Percentiles rank a stretch among this genome's conserved stretches.
Evolutionary conservation across 1,140 invertebrate genomes (phyloP).

Genomic region (Drosophila micromelanica): DNA sequence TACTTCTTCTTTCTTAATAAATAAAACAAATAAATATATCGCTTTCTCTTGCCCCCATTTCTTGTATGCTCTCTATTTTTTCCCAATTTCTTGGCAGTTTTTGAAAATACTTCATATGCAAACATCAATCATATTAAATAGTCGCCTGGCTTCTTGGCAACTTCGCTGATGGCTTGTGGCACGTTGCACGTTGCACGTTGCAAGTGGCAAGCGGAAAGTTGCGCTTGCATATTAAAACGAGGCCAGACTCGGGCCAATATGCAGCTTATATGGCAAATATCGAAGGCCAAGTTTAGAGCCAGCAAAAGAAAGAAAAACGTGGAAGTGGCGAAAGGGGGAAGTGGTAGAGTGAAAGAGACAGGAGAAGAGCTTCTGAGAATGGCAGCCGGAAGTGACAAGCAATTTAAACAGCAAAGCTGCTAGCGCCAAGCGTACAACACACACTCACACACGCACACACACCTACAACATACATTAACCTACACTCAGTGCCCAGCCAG

Average conservation of each 20-base stretch:
- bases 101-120: background rate
- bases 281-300: slow-evolving; percentile 62
- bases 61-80: too few relatives aligned
- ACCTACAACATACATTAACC: background rate
- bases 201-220: slow-evolving; percentile 21
- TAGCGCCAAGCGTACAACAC: slow-evolving; percentile 3
- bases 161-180: slow-evolving; percentile 18
- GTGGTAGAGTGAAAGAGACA: background rate
- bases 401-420: slow-evolving; percentile 53
- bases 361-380: background rate
- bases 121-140: slow-evolving; percentile 45
- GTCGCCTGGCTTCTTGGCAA: slow-evolving; percentile 21
- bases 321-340: background rate
- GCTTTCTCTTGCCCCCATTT: too few relatives aligned
- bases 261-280: slow-evolving; percentile 42
- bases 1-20: too few relatives aligned
- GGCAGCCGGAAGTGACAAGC: slow-evolving; percentile 51
- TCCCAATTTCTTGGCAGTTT: background rate
- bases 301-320: background rate
- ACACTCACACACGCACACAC: background rate
- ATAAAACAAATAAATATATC: too few relatives aligned
- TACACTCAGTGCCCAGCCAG: background rate
- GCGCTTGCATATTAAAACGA: slow-evolving; percentile 17
- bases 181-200: slow-evolving; percentile 13
- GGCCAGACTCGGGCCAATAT: slow-evolving; percentile 27